Evolutionary conservation across 2,888 invertebrate species (phyloP).

Genomic region (Pammene fasciana): DNA sequence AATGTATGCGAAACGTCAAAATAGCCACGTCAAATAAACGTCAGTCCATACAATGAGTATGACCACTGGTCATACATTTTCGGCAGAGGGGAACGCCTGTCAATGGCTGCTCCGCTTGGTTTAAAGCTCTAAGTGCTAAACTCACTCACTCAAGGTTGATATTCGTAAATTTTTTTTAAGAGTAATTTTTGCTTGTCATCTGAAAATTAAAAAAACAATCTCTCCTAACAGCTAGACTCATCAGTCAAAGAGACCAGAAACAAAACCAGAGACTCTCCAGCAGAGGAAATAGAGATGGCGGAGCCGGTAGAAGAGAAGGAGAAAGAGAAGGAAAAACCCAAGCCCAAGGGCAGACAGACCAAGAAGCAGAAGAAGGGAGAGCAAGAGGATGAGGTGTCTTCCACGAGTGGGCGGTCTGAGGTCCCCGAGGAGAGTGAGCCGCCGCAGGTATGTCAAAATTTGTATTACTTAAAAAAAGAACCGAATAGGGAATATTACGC

Average conservation of each 20-base stretch:
- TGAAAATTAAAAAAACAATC: background rate
- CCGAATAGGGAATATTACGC: no score
- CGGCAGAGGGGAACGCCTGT: no score
- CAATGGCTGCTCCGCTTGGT: no score
- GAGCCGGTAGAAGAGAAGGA: conserved; percentile 55
- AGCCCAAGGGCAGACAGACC: conserved; percentile 49
- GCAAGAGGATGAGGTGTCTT: conserved; percentile 70
- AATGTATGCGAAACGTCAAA: no score
- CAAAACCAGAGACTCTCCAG: conserved; percentile 53
- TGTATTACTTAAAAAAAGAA: no score
- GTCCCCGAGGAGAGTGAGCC: conserved; percentile 53
- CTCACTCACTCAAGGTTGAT: no score
- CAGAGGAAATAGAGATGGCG: conserved; percentile 60
- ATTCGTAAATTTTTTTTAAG: no score
- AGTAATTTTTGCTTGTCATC: no score
- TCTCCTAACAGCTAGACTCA: conserved; percentile 59
- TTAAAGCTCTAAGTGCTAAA: no score
- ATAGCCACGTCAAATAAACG: no score
- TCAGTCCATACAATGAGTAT: no score
- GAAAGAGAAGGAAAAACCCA: conserved; percentile 42
- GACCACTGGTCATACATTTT: no score
- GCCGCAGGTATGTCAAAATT: conserved; percentile 57
- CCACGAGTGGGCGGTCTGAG: conserved; percentile 64
- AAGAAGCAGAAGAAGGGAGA: conserved; percentile 64
- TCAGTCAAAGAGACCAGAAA: conserved; percentile 51